Evolutionary conservation across 1,140 invertebrate genomes (phyloP).

Genomic region (Atta texana): DNA sequence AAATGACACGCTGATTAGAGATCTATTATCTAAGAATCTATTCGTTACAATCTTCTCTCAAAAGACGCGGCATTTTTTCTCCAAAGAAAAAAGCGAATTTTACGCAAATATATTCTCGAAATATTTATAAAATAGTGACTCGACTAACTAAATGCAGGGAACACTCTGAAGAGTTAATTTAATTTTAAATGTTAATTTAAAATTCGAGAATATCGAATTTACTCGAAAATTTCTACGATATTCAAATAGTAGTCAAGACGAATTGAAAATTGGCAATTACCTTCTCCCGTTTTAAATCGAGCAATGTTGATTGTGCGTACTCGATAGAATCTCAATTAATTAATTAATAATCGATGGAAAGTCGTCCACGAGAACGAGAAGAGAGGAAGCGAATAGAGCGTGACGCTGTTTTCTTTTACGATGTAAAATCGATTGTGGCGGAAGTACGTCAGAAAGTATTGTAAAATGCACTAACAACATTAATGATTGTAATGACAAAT

Average conservation of each 20-base stretch:
- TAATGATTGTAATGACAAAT: conserved; percentile 67
- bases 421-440: conserved; percentile 36
- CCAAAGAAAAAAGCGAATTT: conserved; percentile 20
- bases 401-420: conserved; percentile 45
- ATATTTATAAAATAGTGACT: conserved; percentile 8
- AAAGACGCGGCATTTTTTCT: not conserved
- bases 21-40: not conserved
- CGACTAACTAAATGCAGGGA: conserved; percentile 19
- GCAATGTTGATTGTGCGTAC: conserved; percentile 1
- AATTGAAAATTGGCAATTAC: not conserved
- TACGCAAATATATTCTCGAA: conserved; percentile 30
- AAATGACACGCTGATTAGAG: not conserved
- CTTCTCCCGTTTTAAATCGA: conserved; percentile 13
- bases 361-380: conserved; percentile 47
- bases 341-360: not conserved
- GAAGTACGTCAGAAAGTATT: conserved; percentile 57
- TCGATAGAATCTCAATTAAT: conserved; percentile 24
- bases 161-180: conserved; percentile 23
- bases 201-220: conserved; percentile 27
- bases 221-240: conserved; percentile 15
- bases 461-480: conserved; percentile 76
- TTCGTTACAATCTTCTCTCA: not conserved
- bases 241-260: not conserved
- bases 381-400: conserved; percentile 22
- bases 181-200: conserved; percentile 20